phyloP scores from a whole-genome alignment of 2,888 invertebrate species.

The Nemotelus nigrinus region DNA sequence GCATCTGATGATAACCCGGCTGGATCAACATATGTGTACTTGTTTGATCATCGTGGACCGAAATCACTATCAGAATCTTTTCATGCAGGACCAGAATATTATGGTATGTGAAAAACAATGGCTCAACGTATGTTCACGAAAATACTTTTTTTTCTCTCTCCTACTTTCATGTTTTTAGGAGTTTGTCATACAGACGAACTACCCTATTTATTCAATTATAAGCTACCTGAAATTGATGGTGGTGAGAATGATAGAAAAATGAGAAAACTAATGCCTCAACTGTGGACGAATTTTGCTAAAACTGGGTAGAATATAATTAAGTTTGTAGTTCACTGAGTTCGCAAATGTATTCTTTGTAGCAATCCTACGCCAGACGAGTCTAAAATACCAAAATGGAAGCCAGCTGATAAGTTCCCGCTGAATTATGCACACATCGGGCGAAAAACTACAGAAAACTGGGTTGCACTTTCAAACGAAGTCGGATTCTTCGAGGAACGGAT shows the following conservation, averaged over 20 bases:
- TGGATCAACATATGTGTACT: conserved; percentile 13
- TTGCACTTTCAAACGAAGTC: conserved; percentile 67
- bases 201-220: conserved; percentile 11
- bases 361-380: conserved; percentile 72
- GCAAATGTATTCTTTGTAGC: conserved; percentile 62
- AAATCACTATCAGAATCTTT: neutral
- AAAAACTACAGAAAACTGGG: conserved; percentile 66
- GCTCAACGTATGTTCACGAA: neutral
- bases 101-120: neutral
- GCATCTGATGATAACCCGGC: neutral
- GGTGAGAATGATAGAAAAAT: neutral
- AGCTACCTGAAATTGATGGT: neutral
- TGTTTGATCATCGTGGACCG: conserved; percentile 16
- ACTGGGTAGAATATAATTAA: conserved; percentile 11
- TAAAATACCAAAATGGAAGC: conserved; percentile 69
- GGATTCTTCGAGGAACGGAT: conserved; percentile 69
- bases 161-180: neutral
- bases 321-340: too few species aligned
- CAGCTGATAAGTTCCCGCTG: conserved; percentile 63
- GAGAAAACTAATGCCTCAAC: conserved; percentile 3
- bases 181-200: conserved; percentile 24
- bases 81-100: conserved; percentile 34
- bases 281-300: conserved; percentile 26
- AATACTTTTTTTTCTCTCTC: neutral
- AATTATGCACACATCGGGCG: conserved; percentile 67